Base-by-base conservation (phyloP, 2,888 invertebrate species). In the Tetramorium bicarinatum region DNA sequence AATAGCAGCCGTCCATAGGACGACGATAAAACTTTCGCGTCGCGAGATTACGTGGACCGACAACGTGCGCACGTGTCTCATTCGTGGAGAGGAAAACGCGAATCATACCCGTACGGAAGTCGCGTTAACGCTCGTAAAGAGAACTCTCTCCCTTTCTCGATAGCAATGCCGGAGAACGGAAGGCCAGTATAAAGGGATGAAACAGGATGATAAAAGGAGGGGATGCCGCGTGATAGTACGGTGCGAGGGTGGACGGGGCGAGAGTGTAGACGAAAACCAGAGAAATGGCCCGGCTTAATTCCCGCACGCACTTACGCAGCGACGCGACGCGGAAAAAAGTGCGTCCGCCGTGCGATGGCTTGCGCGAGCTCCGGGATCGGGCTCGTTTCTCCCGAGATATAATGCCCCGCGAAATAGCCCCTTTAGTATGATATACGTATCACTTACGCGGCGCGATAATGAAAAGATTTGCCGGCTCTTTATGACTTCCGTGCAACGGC, bases 401-500 rank as follows among this genome's bases (percentile, higher is more conserved):
- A 90, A 90, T 87, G 89, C 88, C 18, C 74, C 91, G 88, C 90
- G 93, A 92, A 94, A 94, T 93, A 92, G 93, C 92, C 93, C 93
- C 93, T 94, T 91, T 93, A 93, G 92, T 92, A 93, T 94, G 94
- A 94, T 94, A 93, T 94, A 94, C 93, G 94, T 94, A 94, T 94
- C 94, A 94, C 94, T 94, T 94, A 94, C 91, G 91, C 90, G 90
- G 91, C 89, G 91, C 92, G 93, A 94, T 94, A 94, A 94, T 94
- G 94, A 94, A 94, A 94, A 94, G 94, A 94, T 94, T 94, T 93
- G 92, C 93, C 91, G 91, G 89, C 91, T 91, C 92, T 94, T 94
- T 94, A 94, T 92, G 93, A 93, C 93, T 94, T 93, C 92, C 93
- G 92, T 89, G 91, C 79, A 49, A 84, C 88, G 88, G 91, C 91